Percentiles rank a stretch among this genome's conserved stretches.
Evolutionary conservation across 2,888 invertebrate genomes (phyloP).

Genomic region (Embidobia sp.): DNA sequence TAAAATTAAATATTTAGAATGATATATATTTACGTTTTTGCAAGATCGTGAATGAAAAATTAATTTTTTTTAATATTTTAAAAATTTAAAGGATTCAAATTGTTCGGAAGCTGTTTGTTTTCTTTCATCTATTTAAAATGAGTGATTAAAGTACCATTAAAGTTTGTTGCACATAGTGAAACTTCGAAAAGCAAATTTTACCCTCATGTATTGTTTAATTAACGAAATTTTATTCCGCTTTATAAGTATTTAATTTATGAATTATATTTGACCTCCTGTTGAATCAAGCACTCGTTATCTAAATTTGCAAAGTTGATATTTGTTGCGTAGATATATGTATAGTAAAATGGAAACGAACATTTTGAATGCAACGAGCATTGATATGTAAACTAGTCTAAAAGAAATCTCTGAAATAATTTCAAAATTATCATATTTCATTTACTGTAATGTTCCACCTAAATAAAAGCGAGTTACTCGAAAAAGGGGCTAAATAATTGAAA

Average conservation of each 20-base stretch:
- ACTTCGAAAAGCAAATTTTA: too few species aligned
- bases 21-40: too few species aligned
- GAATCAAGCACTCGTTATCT: constrained; percentile 15
- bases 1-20: too few species aligned
- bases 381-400: constrained; percentile 28
- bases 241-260: neutral
- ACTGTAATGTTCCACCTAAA: neutral
- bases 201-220: too few species aligned
- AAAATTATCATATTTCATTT: constrained; percentile 6
- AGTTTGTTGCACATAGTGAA: neutral
- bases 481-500: neutral
- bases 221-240: neutral
- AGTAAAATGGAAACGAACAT: constrained; percentile 28
- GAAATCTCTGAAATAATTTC: constrained; percentile 20
- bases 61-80: too few species aligned
- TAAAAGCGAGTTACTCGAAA: neutral
- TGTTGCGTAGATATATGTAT: constrained; percentile 29
- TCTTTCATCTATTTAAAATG: too few species aligned
- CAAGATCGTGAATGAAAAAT: too few species aligned
- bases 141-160: too few species aligned
- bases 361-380: constrained; percentile 31
- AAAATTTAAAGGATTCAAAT: too few species aligned
- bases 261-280: neutral
- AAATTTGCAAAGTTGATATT: constrained; percentile 36
- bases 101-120: too few species aligned